phyloP scores from a whole-genome alignment of 2,888 invertebrate genomes.

The Trisateles emortualis region DNA sequence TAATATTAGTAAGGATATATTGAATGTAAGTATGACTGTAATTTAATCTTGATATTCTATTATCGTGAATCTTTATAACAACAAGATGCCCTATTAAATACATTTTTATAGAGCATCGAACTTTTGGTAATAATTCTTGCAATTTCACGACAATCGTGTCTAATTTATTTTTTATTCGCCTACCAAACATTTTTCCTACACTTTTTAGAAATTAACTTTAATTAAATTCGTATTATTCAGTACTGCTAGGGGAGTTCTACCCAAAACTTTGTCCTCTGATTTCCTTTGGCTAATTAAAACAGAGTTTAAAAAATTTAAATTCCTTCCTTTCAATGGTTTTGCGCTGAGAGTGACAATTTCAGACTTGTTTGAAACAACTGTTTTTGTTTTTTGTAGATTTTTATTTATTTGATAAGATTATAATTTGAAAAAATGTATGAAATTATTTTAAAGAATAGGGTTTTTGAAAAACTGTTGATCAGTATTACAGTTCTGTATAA shows the following conservation, averaged over 20 bases:
- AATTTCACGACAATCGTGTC: slow-evolving; percentile 44
- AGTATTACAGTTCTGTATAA: too few relatives aligned
- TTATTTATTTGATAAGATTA: neutral
- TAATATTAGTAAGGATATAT: too few relatives aligned
- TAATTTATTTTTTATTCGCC: slow-evolving; percentile 54
- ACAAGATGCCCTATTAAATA: too few relatives aligned
- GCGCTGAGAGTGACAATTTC: slow-evolving; percentile 26
- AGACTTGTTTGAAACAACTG: slow-evolving; percentile 19
- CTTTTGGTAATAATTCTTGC: slow-evolving; percentile 10
- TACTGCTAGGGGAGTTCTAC: slow-evolving; percentile 43
- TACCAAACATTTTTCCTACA: slow-evolving; percentile 36
- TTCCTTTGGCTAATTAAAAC: slow-evolving; percentile 60
- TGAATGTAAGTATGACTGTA: too few relatives aligned
- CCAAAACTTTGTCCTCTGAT: slow-evolving; percentile 47
- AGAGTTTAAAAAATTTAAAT: slow-evolving; percentile 44
- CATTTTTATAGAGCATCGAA: too few relatives aligned
- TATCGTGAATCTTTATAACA: too few relatives aligned
- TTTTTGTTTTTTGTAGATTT: neutral
- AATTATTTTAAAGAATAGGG: too few relatives aligned
- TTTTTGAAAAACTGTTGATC: too few relatives aligned
- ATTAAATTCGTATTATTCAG: slow-evolving; percentile 68
- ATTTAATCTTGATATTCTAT: too few relatives aligned
- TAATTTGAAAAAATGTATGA: too few relatives aligned
- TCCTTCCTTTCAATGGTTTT: slow-evolving; percentile 42
- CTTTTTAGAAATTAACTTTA: slow-evolving; percentile 60